Conservation (phyloP, 2,888 invertebrate species). For the Zhengitettix transpicula region DNA sequence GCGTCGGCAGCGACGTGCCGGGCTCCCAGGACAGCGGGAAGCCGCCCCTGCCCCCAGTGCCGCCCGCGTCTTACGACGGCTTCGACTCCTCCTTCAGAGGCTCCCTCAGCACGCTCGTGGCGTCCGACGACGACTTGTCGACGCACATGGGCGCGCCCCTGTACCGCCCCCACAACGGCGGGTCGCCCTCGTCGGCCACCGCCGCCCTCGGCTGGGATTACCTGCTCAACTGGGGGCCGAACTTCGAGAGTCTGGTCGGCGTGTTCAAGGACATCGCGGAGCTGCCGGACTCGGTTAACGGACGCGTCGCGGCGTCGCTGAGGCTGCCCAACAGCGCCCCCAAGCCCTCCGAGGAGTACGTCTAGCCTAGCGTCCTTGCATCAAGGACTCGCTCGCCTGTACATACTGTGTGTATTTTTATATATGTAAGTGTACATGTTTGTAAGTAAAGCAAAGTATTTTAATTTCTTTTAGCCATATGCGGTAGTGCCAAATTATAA, state of each 20-base stretch:
- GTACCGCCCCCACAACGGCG: conserved; percentile 64
- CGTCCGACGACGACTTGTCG: conserved; percentile 79
- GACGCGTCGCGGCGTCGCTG: conserved; percentile 53
- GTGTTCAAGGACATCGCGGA: conserved; percentile 95
- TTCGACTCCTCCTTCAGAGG: conserved; percentile 90
- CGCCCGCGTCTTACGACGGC: conserved; percentile 65
- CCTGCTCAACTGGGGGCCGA: conserved; percentile 88
- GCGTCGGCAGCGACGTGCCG: conserved; percentile 26
- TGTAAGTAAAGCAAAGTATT: too few relatives aligned
- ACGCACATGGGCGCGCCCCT: conserved; percentile 62
- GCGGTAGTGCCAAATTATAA: too few relatives aligned
- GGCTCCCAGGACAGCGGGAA: conserved; percentile 23
- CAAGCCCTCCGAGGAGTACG: conserved; percentile 82
- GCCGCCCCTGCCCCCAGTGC: conserved; percentile 49
- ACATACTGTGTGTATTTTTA: background rate
- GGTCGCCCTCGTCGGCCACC: conserved; percentile 49
- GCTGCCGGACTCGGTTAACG: conserved; percentile 66
- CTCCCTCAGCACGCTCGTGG: conserved; percentile 82
- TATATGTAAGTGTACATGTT: background rate
- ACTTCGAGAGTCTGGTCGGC: conserved; percentile 87
- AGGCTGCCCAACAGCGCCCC: conserved; percentile 61
- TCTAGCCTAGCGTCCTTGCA: conserved; percentile 34
- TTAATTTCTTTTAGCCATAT: too few relatives aligned
- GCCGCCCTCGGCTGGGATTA: conserved; percentile 86
- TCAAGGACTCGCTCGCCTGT: background rate